Conservation (phyloP, 1,140 invertebrate species). For the Hyphantria cunea region DNA sequence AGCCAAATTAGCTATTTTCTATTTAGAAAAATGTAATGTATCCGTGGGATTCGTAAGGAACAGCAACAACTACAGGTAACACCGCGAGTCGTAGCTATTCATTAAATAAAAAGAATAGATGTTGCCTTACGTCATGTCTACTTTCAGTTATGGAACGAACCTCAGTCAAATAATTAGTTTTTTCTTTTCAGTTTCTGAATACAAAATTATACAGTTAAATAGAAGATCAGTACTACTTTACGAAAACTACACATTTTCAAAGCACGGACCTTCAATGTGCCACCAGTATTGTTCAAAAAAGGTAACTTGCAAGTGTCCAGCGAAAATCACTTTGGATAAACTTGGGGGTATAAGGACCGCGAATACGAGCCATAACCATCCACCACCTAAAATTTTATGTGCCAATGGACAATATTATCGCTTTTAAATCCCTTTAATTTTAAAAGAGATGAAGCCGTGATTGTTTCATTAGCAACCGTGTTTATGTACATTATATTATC, state of each 20-base stretch:
- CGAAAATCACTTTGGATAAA: background rate
- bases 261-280: background rate
- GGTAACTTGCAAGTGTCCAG: background rate
- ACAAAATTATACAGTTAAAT: background rate
- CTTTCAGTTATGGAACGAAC: background rate
- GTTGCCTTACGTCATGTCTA: no score
- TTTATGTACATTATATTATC: no score
- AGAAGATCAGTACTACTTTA: constrained; percentile 14
- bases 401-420: constrained; percentile 1
- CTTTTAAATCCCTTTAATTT: no score
- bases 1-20: no score
- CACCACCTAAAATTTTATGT: constrained; percentile 5
- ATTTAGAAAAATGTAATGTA: no score
- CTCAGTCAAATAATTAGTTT: background rate
- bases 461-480: no score
- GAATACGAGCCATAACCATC: constrained; percentile 24
- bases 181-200: background rate
- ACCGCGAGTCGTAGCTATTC: no score
- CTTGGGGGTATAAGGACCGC: constrained; percentile 18
- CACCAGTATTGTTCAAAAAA: constrained; percentile 2
- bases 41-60: no score
- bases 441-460: no score
- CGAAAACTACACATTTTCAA: constrained; percentile 13
- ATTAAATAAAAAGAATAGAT: no score
- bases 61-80: no score